A percentile compares a stretch with the other conserved stretches of the same genome.
phyloP scores from a whole-genome alignment of 2,113 vertebrate genomes.

The Lampris incognitus region DNA sequence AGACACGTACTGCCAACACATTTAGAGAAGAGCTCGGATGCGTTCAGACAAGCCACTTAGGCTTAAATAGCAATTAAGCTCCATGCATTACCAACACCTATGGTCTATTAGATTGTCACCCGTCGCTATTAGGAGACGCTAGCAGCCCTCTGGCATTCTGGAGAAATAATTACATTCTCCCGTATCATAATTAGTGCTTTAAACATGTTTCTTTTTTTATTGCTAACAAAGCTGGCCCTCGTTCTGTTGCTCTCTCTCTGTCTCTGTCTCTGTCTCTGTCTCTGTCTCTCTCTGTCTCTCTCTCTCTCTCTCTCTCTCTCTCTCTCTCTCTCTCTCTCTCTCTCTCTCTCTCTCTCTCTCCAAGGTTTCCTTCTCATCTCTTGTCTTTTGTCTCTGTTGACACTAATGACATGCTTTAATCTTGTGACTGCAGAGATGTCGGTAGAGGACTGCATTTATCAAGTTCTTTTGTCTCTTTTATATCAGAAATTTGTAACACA shows the following conservation, averaged over 20 bases:
- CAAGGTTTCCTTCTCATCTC: conserved; percentile 58
- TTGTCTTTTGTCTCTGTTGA: conserved; percentile 62
- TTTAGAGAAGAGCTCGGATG: conserved; percentile 46
- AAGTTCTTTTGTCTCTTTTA: conserved; percentile 35
- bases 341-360: conserved; percentile 17
- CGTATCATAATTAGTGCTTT: conserved; percentile 72
- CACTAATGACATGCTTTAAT: conserved; percentile 78
- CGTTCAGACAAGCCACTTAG: conserved; percentile 61
- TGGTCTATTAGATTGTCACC: conserved; percentile 74
- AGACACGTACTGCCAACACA: conserved; percentile 22
- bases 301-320: conserved; percentile 26
- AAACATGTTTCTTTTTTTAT: conserved; percentile 73
- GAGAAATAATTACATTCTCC: conserved; percentile 73
- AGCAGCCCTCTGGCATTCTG: conserved; percentile 65
- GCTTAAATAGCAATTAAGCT: conserved; percentile 71
- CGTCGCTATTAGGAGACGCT: conserved; percentile 66
- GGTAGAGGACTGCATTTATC: conserved; percentile 60
- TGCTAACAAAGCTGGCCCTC: conserved; percentile 63
- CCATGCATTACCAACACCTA: conserved; percentile 48
- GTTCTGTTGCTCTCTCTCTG: conserved; percentile 8
- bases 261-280: conserved; percentile 19
- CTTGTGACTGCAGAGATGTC: conserved; percentile 63
- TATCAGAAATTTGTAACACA: conserved; percentile 39
- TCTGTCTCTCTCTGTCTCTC: conserved; percentile 27
- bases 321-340: conserved; percentile 24